These are phyloP conservation scores for Protomyctophum bolini DNA, from an alignment of 2,113 vertebrate species.

Conservation along the genomic window DNA sequence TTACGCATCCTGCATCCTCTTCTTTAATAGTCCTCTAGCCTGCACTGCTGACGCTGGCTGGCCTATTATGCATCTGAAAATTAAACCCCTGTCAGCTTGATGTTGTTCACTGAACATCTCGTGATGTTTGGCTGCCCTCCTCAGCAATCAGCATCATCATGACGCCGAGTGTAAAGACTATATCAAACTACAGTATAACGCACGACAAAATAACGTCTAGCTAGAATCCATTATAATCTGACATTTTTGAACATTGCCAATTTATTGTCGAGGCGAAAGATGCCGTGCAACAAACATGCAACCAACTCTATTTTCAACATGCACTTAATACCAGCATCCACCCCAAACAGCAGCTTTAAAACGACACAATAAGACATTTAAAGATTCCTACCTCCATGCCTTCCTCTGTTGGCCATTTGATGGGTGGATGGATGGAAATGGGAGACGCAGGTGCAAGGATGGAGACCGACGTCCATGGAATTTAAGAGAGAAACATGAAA, in stretches of 20 bases:
- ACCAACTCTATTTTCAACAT: too few relatives aligned
- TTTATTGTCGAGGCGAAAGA: background rate
- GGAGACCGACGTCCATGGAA: conserved; percentile 63
- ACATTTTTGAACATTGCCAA: background rate
- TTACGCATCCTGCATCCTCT: conserved; percentile 2
- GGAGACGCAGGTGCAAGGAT: conserved; percentile 75
- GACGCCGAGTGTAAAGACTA: too few relatives aligned
- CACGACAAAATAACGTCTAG: background rate
- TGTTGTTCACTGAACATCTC: background rate
- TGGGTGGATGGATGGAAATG: conserved; percentile 44
- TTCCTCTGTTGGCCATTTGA: conserved; percentile 71
- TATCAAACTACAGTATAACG: background rate
- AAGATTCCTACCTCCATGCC: conserved; percentile 67
- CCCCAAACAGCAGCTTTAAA: background rate
- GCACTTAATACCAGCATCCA: too few relatives aligned
- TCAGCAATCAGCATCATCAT: conserved; percentile 4
- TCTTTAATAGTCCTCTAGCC: too few relatives aligned
- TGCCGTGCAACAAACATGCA: background rate
- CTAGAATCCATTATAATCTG: background rate
- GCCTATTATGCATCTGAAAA: conserved; percentile 63
- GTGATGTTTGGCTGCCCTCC: conserved; percentile 27
- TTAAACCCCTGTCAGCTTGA: conserved; percentile 27
- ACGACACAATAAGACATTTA: background rate
- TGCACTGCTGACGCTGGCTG: conserved; percentile 26
- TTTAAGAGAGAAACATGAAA: conserved; percentile 40